Conservation (phyloP, 2,888 invertebrate genomes). For the Agrypnus murinus region DNA sequence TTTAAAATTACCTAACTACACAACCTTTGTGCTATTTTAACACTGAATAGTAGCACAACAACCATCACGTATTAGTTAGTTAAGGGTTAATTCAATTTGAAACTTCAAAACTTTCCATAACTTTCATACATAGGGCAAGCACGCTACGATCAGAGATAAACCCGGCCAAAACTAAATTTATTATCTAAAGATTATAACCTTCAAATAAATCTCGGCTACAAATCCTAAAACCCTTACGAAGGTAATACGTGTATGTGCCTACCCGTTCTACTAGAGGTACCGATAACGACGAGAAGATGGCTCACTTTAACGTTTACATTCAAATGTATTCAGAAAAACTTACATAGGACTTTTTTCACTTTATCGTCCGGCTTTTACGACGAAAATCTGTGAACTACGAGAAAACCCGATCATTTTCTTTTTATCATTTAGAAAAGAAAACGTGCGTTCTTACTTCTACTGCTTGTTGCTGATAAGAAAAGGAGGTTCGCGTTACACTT, state of each 20-base stretch:
- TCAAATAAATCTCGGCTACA: conserved; percentile 22
- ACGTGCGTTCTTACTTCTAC: conserved; percentile 13
- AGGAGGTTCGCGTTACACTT: conserved; percentile 13
- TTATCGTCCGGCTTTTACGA: conserved; percentile 19
- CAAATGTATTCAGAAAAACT: conserved; percentile 25
- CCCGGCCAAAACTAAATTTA: conserved; percentile 8
- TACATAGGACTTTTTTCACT: conserved; percentile 18
- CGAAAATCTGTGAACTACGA: background rate
- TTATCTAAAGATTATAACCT: conserved; percentile 24
- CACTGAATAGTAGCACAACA: conserved; percentile 8
- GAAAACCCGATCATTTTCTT: conserved; percentile 8
- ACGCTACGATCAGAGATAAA: conserved; percentile 9
- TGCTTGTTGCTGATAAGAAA: conserved; percentile 18
- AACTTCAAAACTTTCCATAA: conserved; percentile 13
- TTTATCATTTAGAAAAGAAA: conserved; percentile 8
- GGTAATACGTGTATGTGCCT: background rate
- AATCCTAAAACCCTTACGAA: conserved; percentile 12
- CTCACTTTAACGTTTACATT: conserved; percentile 19
- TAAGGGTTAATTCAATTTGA: conserved; percentile 19
- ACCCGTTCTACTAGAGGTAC: background rate
- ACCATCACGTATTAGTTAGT: conserved; percentile 7
- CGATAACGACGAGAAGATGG: conserved; percentile 28
- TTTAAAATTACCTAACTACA: conserved; percentile 2
- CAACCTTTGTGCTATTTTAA: background rate
- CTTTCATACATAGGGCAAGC: conserved; percentile 12